Evolutionary conservation across 2,888 invertebrate genomes (phyloP).

Genomic region (Galerucella nymphaeae): DNA sequence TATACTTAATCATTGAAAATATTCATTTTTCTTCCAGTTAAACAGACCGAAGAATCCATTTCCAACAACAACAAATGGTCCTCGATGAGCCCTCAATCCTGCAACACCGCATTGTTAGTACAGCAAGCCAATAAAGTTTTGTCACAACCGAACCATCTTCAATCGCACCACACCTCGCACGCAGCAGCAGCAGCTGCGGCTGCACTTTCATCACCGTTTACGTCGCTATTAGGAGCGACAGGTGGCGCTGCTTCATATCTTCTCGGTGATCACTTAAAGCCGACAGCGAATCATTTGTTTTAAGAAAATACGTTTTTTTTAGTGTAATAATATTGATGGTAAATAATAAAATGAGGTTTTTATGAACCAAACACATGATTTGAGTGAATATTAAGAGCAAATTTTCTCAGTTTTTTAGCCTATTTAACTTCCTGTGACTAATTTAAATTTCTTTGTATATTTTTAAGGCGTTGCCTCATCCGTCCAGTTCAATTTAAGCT

Average conservation of each 20-base stretch:
- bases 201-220: constrained; percentile 72
- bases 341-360: neutral
- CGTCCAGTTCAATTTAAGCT: neutral
- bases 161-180: constrained; percentile 66
- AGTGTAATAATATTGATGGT: neutral
- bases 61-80: constrained; percentile 67
- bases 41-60: constrained; percentile 61
- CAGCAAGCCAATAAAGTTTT: constrained; percentile 66
- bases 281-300: constrained; percentile 73
- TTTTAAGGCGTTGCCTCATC: neutral
- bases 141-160: constrained; percentile 62
- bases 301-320: constrained; percentile 58
- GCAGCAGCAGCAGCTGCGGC: constrained; percentile 73
- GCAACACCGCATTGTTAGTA: constrained; percentile 64
- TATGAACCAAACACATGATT: neutral
- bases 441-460: too few species aligned
- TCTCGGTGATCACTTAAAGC: constrained; percentile 72
- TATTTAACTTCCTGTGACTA: too few species aligned
- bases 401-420: too few species aligned
- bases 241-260: constrained; percentile 70
- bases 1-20: too few species aligned
- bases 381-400: neutral
- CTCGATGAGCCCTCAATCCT: constrained; percentile 64
- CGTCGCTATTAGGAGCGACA: constrained; percentile 69
- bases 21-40: constrained; percentile 59